Conservation (phyloP, 1,140 invertebrate genomes). For the Drosophila ironensis region DNA sequence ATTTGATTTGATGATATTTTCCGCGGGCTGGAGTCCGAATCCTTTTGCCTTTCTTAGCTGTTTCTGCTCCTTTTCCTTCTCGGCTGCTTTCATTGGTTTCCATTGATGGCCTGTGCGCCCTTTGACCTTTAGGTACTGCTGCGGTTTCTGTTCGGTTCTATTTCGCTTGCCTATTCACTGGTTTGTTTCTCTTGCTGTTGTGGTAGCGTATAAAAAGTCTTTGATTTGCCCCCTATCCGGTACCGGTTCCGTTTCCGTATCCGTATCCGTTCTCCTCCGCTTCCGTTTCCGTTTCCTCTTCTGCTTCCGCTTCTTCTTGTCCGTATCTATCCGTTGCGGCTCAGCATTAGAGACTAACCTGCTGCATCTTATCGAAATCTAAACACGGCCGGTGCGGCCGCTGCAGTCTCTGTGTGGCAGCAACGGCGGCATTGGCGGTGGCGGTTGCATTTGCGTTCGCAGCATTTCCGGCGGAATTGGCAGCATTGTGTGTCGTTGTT, state of each 20-base stretch:
- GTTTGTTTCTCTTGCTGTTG: constrained; percentile 38
- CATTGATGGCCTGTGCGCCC: neutral
- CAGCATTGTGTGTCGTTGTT: constrained; percentile 34
- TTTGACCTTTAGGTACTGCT: constrained; percentile 21
- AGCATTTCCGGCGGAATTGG: constrained; percentile 45
- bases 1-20: constrained; percentile 72
- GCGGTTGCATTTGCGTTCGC: constrained; percentile 78
- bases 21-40: neutral
- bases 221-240: constrained; percentile 68
- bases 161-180: no score
- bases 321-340: constrained; percentile 34
- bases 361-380: constrained; percentile 98
- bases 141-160: constrained; percentile 4
- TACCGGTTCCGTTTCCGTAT: neutral
- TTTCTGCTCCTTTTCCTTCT: neutral
- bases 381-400: constrained; percentile 91
- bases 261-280: neutral
- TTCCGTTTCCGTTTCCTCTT: neutral
- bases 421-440: constrained; percentile 45
- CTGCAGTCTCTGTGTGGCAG: constrained; percentile 85
- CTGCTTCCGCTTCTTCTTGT: neutral
- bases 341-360: constrained; percentile 81
- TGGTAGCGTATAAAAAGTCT: constrained; percentile 75
- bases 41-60: constrained; percentile 15
- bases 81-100: neutral